Evolutionary conservation across 2,113 vertebrate species (phyloP).

Genomic region (Petrocephalus zakoni): DNA sequence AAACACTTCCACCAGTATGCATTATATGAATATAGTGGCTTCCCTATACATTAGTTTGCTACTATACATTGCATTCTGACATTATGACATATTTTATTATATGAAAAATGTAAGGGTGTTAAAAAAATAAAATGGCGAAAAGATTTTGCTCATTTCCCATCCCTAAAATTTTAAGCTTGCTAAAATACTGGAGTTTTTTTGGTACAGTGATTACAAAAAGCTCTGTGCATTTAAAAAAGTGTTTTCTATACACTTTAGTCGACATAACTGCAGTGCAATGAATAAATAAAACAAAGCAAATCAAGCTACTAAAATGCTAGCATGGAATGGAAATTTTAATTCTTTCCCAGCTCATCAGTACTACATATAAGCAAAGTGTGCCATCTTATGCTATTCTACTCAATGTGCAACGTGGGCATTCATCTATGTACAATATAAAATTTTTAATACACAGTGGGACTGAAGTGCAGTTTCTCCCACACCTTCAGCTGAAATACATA

Average conservation of each 20-base stretch:
- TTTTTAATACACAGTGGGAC: conserved; percentile 26
- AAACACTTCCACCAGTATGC: not conserved
- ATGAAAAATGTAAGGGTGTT: not conserved
- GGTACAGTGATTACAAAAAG: conserved; percentile 34
- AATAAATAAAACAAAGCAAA: conserved; percentile 42
- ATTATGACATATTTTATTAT: not conserved
- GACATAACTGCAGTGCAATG: conserved; percentile 29
- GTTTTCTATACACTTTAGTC: conserved; percentile 26
- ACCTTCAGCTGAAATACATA: conserved; percentile 42
- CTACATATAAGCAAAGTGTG: conserved; percentile 59
- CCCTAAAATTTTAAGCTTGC: not conserved
- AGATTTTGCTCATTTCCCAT: not conserved
- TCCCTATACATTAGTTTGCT: not conserved
- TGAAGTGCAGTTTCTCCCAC: conserved; percentile 35
- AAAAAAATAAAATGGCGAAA: not conserved
- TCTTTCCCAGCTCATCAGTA: conserved; percentile 53
- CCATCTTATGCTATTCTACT: conserved; percentile 58
- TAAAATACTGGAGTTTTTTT: conserved; percentile 14
- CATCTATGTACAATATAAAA: conserved; percentile 64
- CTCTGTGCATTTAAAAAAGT: conserved; percentile 30
- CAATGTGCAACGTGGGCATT: conserved; percentile 68
- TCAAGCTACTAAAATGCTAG: conserved; percentile 47
- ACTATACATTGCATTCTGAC: not conserved
- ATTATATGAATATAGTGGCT: not conserved
- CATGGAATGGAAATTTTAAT: conserved; percentile 51